These are phyloP conservation scores for Chironomus striatipennis DNA, from an alignment of 1,140 invertebrate genomes.

Conservation along the genomic window DNA sequence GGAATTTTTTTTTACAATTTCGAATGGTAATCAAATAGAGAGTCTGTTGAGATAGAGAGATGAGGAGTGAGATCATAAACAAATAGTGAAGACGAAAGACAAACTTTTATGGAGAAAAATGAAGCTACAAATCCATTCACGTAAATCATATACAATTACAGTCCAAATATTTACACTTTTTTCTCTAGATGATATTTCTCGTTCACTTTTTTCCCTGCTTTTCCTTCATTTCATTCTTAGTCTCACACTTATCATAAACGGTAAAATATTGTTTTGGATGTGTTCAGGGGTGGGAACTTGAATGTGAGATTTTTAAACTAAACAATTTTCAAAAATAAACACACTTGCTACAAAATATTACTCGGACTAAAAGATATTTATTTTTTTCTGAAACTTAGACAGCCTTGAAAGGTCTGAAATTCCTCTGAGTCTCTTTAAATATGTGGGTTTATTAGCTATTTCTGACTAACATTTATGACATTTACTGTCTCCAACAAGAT, in stretches of 20 bases:
- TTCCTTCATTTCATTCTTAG: not conserved
- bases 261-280: not conserved
- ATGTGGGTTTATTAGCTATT: no score
- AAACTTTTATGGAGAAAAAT: not conserved
- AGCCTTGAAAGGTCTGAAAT: no score
- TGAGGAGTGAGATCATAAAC: not conserved
- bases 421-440: no score
- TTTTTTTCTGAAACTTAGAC: no score
- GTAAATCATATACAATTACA: conserved; percentile 1
- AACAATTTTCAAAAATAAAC: no score
- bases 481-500: no score
- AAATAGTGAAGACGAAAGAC: not conserved
- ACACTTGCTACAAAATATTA: no score
- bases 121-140: conserved; percentile 7
- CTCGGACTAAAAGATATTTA: no score
- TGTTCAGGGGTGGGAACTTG: not conserved
- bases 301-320: no score
- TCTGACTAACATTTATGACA: no score
- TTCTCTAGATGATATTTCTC: not conserved
- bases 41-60: not conserved
- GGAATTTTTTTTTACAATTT: not conserved
- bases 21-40: not conserved
- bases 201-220: not conserved
- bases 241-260: not conserved
- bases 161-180: not conserved